Base-by-base conservation (phyloP, 2,797 vertebrate genomes). In the Xyrichtys novacula region DNA sequence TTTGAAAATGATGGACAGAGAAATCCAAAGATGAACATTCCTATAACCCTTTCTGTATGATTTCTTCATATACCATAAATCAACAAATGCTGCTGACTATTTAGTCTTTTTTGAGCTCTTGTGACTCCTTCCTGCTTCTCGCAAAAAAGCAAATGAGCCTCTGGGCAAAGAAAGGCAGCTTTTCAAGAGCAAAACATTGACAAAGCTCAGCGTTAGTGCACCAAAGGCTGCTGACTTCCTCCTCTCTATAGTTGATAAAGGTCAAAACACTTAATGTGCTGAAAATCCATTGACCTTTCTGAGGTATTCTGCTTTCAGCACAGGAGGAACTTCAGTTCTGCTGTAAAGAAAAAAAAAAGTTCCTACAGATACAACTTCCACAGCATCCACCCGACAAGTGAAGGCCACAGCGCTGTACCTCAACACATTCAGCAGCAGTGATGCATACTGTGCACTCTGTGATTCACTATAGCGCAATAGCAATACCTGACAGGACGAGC, bases 231-330 rank as follows among this genome's bases (percentile, higher is more conserved):
- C 40, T 46, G 31, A 54, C 25, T 38, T 66, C 63, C 40, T 57
- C 31, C 42, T n/a, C 10, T 2, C 36, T 26, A 17, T 4, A 53
- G 63, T 63, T 61, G 76, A 83, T 81, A 81, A 80, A 88, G 76
- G 70, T 85, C 74, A 74, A 60, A 84, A 63, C 53, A 77, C 80
- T 80, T 78, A 79, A 61, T 62, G 44, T 25, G 22, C 75, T 65
- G 72, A 28, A 84, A 86, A 85, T 72, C 44, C 63, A 55, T 54
- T 85, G 81, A 85, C 81, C 74, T 86, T 80, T 79, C 65, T 42
- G 31, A 59, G 39, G 62, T 62, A 64, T 83, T 63, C 85, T 74
- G 76, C 75, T 62, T 77, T 56, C 67, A 69, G 71, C 60, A 66
- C 71, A 69, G 63, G 36, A 36, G 68, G 68, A 68, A 71, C 32